These are phyloP conservation scores for Lepidocyrtinus sp. DNA, from an alignment of 2,888 invertebrate genomes.

Conservation along the genomic window DNA sequence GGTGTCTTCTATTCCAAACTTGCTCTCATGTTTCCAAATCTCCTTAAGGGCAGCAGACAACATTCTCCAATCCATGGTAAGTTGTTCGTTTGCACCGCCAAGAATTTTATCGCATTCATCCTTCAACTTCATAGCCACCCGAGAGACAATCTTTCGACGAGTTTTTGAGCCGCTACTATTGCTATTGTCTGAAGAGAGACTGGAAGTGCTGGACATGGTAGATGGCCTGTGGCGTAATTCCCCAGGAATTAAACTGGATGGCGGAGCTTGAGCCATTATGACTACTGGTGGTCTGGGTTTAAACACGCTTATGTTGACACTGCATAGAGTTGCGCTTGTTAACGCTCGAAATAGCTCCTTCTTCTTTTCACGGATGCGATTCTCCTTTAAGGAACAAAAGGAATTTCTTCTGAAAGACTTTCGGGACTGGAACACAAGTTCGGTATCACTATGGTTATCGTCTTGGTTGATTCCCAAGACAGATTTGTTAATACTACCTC, in stretches of 20 bases:
- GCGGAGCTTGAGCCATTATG: conserved; percentile 25
- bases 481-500: conserved; percentile 18
- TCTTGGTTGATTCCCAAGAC: conserved; percentile 19
- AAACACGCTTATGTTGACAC: conserved; percentile 14
- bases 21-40: conserved; percentile 32
- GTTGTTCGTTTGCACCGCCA: conserved; percentile 59
- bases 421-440: conserved; percentile 53
- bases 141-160: conserved; percentile 50
- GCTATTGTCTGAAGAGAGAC: conserved; percentile 52
- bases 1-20: conserved; percentile 44
- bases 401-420: conserved; percentile 45
- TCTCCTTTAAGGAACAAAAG: conserved; percentile 10
- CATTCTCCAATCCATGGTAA: conserved; percentile 66
- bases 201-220: conserved; percentile 52
- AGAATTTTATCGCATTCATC: conserved; percentile 69
- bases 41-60: conserved; percentile 58
- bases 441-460: conserved; percentile 39
- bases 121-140: conserved; percentile 63
- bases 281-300: not conserved
- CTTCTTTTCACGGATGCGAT: not conserved
- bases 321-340: conserved; percentile 24
- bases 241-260: not conserved
- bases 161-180: conserved; percentile 54
- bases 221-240: conserved; percentile 32
- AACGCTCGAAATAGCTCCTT: conserved; percentile 24